Base-by-base conservation (phyloP, 2,113 vertebrate genomes). In the Pterophyllum scalare region DNA sequence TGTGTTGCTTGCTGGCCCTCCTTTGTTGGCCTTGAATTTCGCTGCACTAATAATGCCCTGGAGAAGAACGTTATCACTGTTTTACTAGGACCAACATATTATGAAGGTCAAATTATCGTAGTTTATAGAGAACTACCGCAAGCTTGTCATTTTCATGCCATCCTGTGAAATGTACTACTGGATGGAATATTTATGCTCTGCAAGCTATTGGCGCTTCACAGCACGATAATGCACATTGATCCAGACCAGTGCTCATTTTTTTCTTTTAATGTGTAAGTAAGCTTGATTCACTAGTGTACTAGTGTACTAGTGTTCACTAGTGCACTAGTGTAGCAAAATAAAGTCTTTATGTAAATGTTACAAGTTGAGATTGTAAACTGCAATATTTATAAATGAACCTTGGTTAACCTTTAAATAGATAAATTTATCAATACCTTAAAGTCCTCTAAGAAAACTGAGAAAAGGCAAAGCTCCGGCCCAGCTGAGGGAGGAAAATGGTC, bases 101-200 rank as follows among this genome's bases (percentile, higher is more conserved):
- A 54, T 2, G 0, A 72, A 72, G 46, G 26, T 54, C 0, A 7
- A 31, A 2, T 26, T 72, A 72, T 33, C 33, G 17, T 54, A 5
- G 19, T 54, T 72, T 31, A 46, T 72, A n/a, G 67, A 54, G 46
- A 72, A 49, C 26, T 54, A n/a, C 11, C 33, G 2, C 46, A 54
- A 33, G 1, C 46, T 17, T 31, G 14, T 72, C 17, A 2, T 31
- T 72, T 72, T 19, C 17, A 70, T 52, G 17, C 8, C 15, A 28
- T 49, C 1, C 6, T 49, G 5, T 49, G 1, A 72, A 31, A n/a
- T 72, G 0, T 26, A n/a, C 11, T 54, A 33, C 0, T 54, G 52
- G 24, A 3, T 31, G 9, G 0, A 52, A 0, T 4, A 17, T 26
- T 0, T 40, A 24, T 20, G 26, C 26, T 31, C 17, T 72, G 12